Conservation (phyloP, 2,113 vertebrate genomes). For the Pyrgilauda ruficollis region DNA sequence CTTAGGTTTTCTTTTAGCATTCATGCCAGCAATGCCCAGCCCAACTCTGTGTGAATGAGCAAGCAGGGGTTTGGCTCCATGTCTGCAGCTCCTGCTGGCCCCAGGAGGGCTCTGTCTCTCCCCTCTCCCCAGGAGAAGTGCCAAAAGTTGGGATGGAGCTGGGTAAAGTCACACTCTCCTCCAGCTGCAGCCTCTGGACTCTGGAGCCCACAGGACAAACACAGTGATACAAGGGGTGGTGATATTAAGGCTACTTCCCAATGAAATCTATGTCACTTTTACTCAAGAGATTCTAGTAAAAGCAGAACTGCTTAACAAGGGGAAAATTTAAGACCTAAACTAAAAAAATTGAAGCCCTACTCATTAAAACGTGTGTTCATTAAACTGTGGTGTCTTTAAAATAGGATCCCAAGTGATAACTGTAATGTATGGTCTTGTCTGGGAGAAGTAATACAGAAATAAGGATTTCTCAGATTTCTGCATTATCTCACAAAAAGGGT, state of each 20-base stretch:
- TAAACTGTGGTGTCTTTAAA: not conserved
- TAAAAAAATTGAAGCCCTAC: slow-evolving; percentile 13
- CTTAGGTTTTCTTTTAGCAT: not conserved
- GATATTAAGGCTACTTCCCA: not conserved
- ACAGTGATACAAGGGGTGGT: not conserved
- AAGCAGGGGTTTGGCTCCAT: not conserved
- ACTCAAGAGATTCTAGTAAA: not conserved
- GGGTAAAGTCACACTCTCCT: not conserved
- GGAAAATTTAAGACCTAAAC: not conserved
- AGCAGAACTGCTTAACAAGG: not conserved
- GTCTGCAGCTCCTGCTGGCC: not conserved
- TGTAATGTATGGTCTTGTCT: slow-evolving; percentile 50
- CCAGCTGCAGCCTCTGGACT: not conserved
- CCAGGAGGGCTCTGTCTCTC: not conserved
- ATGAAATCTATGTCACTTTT: not conserved
- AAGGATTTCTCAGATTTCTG: slow-evolving; percentile 45
- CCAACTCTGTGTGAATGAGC: not conserved
- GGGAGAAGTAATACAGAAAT: slow-evolving; percentile 43
- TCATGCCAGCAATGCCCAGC: not conserved
- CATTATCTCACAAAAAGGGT: slow-evolving; percentile 44
- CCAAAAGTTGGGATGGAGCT: not conserved
- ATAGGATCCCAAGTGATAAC: not conserved
- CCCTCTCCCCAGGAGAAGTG: not conserved
- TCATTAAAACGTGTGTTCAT: not conserved
- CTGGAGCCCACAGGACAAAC: not conserved